These are phyloP conservation scores for Scalopus aquaticus DNA, from an alignment of 2,113 vertebrate species.

Conservation along the genomic window DNA sequence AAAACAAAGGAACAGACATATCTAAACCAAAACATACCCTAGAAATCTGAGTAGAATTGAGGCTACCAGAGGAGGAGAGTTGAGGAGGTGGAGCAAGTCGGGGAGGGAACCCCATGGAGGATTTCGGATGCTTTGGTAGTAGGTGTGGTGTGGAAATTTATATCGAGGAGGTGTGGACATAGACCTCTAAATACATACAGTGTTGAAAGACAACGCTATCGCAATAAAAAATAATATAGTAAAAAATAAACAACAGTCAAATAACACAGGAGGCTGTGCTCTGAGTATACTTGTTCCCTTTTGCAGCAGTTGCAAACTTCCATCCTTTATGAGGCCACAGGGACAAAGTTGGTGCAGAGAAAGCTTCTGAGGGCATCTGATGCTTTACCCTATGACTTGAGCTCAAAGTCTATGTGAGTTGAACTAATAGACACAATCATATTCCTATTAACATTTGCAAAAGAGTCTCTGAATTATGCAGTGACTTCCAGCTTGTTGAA, in stretches of 20 bases:
- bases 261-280: neutral
- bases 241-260: neutral
- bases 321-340: neutral
- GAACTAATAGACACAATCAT: neutral
- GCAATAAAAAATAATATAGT: too few relatives aligned
- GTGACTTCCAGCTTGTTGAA: neutral
- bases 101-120: too few relatives aligned
- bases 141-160: too few relatives aligned
- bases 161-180: too few relatives aligned
- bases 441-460: neutral
- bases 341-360: neutral
- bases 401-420: neutral
- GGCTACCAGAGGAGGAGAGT: too few relatives aligned
- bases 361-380: neutral
- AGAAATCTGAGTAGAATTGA: too few relatives aligned
- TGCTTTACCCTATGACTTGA: neutral
- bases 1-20: too few relatives aligned
- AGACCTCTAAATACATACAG: too few relatives aligned
- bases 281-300: neutral
- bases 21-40: too few relatives aligned
- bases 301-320: neutral
- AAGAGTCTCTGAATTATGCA: slow-evolving; percentile 7
- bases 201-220: too few relatives aligned
- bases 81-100: too few relatives aligned
- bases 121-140: too few relatives aligned